Percentiles rank a stretch among this genome's conserved stretches.
These are phyloP conservation scores for Pseudoatta argentina DNA, from an alignment of 1,140 invertebrate genomes.

Conservation along the genomic window DNA sequence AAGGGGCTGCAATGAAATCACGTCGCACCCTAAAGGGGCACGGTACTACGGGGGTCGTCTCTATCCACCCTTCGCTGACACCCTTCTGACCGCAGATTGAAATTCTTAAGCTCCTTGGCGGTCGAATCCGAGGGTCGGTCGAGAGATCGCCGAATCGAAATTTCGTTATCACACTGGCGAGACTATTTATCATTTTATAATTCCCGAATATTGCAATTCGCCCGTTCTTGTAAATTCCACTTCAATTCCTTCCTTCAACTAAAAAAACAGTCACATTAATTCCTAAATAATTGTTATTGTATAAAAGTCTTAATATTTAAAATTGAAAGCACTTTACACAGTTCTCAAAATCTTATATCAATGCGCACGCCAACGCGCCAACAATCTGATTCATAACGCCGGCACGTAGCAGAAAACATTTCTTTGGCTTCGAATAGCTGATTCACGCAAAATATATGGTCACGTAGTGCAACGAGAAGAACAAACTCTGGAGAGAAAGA, in stretches of 20 bases:
- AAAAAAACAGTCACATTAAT: background rate
- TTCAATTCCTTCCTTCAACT: background rate
- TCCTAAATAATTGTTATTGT: background rate
- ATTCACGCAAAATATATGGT: slow-evolving; percentile 50
- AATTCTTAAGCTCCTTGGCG: slow-evolving; percentile 83
- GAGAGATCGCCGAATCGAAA: slow-evolving; percentile 75
- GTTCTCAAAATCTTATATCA: background rate
- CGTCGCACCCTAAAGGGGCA: slow-evolving; percentile 80
- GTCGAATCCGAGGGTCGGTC: slow-evolving; percentile 61
- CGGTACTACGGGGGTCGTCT: slow-evolving; percentile 74
- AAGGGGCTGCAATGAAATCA: slow-evolving; percentile 81
- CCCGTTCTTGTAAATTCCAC: background rate
- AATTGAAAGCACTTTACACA: background rate
- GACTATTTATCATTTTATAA: slow-evolving; percentile 76
- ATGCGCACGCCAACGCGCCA: slow-evolving; percentile 26
- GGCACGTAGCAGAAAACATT: slow-evolving; percentile 36
- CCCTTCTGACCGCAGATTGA: slow-evolving; percentile 86
- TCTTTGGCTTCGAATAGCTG: slow-evolving; percentile 43
- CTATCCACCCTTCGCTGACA: slow-evolving; percentile 79
- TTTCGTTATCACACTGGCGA: slow-evolving; percentile 83
- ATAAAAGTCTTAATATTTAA: background rate
- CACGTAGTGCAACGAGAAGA: background rate
- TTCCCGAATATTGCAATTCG: slow-evolving; percentile 37
- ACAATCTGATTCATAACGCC: slow-evolving; percentile 18
- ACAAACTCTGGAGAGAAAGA: slow-evolving; percentile 2